Base-by-base conservation (phyloP, 2,113 vertebrate species). In the Trachemys scripta region DNA sequence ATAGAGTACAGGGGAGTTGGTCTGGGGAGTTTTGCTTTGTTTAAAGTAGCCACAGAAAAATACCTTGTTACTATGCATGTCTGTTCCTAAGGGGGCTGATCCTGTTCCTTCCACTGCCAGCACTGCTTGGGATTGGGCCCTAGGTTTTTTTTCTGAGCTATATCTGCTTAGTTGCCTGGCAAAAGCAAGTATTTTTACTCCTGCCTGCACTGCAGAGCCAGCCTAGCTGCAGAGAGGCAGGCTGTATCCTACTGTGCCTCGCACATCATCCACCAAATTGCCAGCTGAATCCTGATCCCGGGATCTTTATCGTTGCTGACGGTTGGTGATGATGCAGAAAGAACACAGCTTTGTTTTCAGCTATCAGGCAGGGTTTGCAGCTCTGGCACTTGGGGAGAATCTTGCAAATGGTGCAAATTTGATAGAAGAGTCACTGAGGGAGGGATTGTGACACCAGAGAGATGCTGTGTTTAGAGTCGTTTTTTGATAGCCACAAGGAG, bases 401-500 rank as follows among this genome's bases (percentile, higher is more conserved):
- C 49, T 78, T n/a, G 54, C 50, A 27, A 69, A 45, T 19, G 35
- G 53, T 29, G 65, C 87, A 38, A 38, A 25, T 54, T 42, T 11
- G 38, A 27, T 3, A 84, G 19, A 35, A 6, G 81, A 49, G 53
- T 42, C 53, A 27, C n/a, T 27, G 53, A 25, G 38, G 75, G 27
- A 45, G 72, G 24, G 42, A 27, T 11, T 47, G 72, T 45, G 42
- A 76, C 42, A 24, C 42, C 20, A 45, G 13, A 57, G 35, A 42
- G n/a, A 27, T 17, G 24, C 53, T 24, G 27, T 5, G 6, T 35
- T 35, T 24, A 12, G 14, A 50, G 84, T 16, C 0, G 8, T 76
- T 76, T 81, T 76, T 0, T 0, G 24, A 38, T 49, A 27, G 47
- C 24, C 8, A 3, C 31, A 17, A 20, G 31, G 80, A 47, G 2